A percentile compares a stretch with the other conserved stretches of the same genome.
Conservation (phyloP, 2,113 vertebrate genomes). For the Rattus rattus region DNA sequence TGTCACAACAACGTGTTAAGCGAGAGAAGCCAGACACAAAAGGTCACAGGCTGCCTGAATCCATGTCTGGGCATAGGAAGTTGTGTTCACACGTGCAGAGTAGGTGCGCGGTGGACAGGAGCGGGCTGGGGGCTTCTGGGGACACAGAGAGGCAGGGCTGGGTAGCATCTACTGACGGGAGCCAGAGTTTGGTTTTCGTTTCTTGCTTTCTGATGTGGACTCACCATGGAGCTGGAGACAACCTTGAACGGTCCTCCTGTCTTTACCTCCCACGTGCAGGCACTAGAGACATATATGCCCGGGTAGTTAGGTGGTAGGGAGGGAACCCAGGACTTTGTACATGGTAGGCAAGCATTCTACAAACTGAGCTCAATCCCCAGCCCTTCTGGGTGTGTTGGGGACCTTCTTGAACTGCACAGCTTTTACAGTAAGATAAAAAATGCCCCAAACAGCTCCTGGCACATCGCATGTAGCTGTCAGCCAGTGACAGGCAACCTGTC, state of each 20-base stretch:
- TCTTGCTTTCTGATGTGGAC: neutral
- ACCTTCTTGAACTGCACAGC: neutral
- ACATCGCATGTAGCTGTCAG: neutral
- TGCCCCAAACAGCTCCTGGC: neutral
- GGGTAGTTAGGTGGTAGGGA: too few species aligned
- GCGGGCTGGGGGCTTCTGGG: neutral
- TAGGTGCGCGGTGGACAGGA: neutral
- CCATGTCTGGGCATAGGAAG: neutral
- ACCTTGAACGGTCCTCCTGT: neutral
- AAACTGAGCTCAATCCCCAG: neutral
- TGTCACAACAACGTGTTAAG: neutral
- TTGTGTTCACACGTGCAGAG: neutral
- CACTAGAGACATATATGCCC: neutral
- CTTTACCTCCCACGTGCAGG: neutral
- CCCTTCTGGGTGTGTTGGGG: neutral
- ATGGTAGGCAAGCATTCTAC: neutral
- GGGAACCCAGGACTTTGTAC: neutral
- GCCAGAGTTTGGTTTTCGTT: neutral
- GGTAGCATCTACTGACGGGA: neutral
- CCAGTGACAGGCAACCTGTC: neutral
- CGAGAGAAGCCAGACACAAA: neutral
- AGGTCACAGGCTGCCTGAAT: neutral
- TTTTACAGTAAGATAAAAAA: neutral
- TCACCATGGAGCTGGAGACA: neutral
- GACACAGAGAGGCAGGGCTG: fast-evolving